Base-by-base conservation (phyloP, 2,797 vertebrate genomes). In the Amphiprion clarkii region DNA sequence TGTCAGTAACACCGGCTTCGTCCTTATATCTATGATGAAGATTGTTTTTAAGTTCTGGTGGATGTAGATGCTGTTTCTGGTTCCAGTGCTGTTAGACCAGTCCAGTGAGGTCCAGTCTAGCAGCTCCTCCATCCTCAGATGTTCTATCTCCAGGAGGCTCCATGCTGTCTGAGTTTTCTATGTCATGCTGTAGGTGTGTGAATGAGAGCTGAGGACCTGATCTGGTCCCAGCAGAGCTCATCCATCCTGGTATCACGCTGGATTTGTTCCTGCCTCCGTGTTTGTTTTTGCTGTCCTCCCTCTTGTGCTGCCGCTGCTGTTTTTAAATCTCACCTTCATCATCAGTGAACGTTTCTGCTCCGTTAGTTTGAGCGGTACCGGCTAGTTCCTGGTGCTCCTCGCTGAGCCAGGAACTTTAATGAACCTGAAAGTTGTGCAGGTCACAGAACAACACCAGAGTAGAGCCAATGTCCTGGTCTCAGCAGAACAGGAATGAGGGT, bases 221-320 rank as follows among this genome's bases (percentile, higher is more conserved):
- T 71, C 56, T 77, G 79, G 78, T 81, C 70, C 74, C 31, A 10
- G n/a, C 63, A 76, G 53, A 82, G 76, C 69, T 81, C 64, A 61
- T 58, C 52, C 25, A 61, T 57, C 70, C 64, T 82, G 87, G 87
- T 69, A 87, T 87, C 78, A 78, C 73, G 75, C 80, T 82, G 23
- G 57, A 9, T 68, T 69, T 65, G 29, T 60, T 52, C 48, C 54
- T 76, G 12, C 40, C 53, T 70, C 10, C 9, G 27, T 40, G 14
- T 68, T 21, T 59, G 1, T 36, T n/a, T 39, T 36, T 2, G 11
- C 2, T 27, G 9, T 13, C 42, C 55, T 81, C 72, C 59, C 75
- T 85, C 48, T 83, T 80, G 25, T 54, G 76, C 85, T 73, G 74
- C 58, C 61, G 69, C 60, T 5, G 52, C 81, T 51, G 69, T 64